Conservation (phyloP, 2,888 invertebrate genomes). For the Lucinisca nassula region DNA sequence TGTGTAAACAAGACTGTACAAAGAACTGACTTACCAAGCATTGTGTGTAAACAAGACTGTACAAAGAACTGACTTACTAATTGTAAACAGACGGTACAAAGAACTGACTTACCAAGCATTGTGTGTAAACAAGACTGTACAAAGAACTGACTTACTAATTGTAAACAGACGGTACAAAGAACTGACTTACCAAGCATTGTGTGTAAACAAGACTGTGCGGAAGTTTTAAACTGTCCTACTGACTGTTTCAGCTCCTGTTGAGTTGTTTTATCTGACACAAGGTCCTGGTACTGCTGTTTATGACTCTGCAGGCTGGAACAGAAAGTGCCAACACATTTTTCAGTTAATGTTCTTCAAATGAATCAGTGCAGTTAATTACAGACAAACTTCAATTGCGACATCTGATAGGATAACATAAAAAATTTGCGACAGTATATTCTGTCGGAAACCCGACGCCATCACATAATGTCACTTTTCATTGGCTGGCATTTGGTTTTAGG, state of each 20-base stretch:
- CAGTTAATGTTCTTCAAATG: no score
- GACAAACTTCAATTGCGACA: no score
- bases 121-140: conserved; percentile 2
- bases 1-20: no score
- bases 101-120: conserved; percentile 73
- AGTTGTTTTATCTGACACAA: conserved; percentile 73
- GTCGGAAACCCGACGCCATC: no score
- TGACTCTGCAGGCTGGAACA: conserved; percentile 31
- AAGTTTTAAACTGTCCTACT: conserved; percentile 75
- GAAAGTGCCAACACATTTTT: no score
- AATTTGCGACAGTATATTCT: no score
- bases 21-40: conserved; percentile 71
- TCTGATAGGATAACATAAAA: no score
- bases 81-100: not conserved
- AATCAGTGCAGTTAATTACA: no score
- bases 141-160: conserved; percentile 69
- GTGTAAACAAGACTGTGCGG: conserved; percentile 71
- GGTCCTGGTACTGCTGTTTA: conserved; percentile 67
- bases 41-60: conserved; percentile 23
- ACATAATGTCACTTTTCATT: no score
- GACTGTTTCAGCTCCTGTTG: conserved; percentile 75
- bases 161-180: not conserved
- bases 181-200: conserved; percentile 75
- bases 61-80: no score
- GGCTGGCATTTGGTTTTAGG: no score